These are phyloP conservation scores for Amazona finschi DNA, from an alignment of 2,797 vertebrate genomes.

Conservation along the genomic window DNA sequence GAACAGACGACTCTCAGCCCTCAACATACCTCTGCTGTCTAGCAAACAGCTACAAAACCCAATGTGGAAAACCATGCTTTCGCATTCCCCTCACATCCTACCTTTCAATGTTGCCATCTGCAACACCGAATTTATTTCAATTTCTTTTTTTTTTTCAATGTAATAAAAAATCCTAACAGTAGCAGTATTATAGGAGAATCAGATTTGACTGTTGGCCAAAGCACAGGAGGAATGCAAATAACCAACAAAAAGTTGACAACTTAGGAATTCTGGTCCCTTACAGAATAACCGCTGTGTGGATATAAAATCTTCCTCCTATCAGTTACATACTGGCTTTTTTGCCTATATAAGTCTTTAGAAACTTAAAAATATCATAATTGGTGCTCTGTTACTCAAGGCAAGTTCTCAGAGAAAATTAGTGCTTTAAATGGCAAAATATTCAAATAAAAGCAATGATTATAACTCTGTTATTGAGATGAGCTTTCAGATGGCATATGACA, in stretches of 20 bases:
- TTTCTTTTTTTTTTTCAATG: neutral
- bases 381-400: neutral
- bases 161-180: neutral
- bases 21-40: neutral
- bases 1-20: neutral
- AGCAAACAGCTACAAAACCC: neutral
- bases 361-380: neutral
- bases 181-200: neutral
- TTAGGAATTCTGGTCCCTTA: neutral
- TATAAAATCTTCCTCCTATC: neutral
- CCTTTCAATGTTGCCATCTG: neutral
- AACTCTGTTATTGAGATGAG: neutral
- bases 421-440: neutral
- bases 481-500: constrained; percentile 28
- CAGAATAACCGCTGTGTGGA: neutral
- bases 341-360: neutral
- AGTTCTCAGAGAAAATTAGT: neutral
- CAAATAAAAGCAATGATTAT: neutral
- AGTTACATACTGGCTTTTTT: neutral
- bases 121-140: neutral
- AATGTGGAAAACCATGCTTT: neutral
- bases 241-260: neutral
- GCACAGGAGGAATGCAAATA: neutral
- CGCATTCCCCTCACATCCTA: neutral
- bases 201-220: neutral